These are phyloP conservation scores for Monochamus saltuarius DNA, from an alignment of 1,140 invertebrate genomes.

Conservation along the genomic window DNA sequence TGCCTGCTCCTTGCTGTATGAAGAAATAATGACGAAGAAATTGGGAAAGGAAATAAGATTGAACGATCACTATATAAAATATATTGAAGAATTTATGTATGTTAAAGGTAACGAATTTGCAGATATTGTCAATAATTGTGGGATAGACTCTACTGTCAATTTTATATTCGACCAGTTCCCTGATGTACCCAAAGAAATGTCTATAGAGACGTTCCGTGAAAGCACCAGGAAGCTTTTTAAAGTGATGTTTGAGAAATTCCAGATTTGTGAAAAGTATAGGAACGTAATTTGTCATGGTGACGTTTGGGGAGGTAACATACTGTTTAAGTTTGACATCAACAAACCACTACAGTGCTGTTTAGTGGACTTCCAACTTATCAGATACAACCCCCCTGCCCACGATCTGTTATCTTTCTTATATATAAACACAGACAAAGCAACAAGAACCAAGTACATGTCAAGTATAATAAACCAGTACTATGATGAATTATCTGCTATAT, in stretches of 20 bases:
- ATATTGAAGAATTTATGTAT: constrained; percentile 36
- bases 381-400: constrained; percentile 56
- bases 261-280: constrained; percentile 53
- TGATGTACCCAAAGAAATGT: not conserved
- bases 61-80: constrained; percentile 33
- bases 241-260: constrained; percentile 52
- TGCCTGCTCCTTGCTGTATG: constrained; percentile 28
- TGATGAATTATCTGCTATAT: not conserved
- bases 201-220: constrained; percentile 1
- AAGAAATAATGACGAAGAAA: constrained; percentile 33
- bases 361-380: constrained; percentile 65
- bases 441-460: constrained; percentile 29
- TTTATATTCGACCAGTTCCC: constrained; percentile 7
- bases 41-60: constrained; percentile 2
- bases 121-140: no score
- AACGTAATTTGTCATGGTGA: constrained; percentile 63
- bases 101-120: not conserved
- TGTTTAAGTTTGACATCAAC: constrained; percentile 57
- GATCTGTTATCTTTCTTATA: constrained; percentile 57
- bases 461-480: constrained; percentile 20
- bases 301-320: constrained; percentile 64
- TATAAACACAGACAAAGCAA: constrained; percentile 54
- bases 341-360: constrained; percentile 52
- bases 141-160: no score
- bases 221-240: constrained; percentile 29